Evolutionary conservation across 2,888 invertebrate genomes (phyloP).

Genomic region (Furcula furcula): DNA sequence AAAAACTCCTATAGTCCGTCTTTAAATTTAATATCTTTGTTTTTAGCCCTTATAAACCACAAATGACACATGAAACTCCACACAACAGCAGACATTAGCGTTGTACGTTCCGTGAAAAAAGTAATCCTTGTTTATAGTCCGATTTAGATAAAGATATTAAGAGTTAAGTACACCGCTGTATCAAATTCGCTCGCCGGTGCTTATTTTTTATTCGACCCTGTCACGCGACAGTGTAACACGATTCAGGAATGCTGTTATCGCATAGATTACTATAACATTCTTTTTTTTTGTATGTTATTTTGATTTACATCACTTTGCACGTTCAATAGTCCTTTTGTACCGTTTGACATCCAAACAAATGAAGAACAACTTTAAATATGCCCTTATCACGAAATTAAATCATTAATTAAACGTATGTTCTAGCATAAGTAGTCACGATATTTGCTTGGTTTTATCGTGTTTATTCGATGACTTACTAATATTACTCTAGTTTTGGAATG

Average conservation of each 20-base stretch:
- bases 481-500: too few relatives aligned
- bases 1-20: too few relatives aligned
- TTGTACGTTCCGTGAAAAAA: slow-evolving; percentile 33
- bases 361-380: background rate
- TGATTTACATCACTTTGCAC: slow-evolving; percentile 13
- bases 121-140: slow-evolving; percentile 57
- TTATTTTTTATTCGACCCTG: slow-evolving; percentile 60
- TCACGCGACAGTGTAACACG: slow-evolving; percentile 69
- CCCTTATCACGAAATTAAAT: background rate
- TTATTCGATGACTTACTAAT: too few relatives aligned
- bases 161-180: slow-evolving; percentile 64
- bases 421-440: background rate
- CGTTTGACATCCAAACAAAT: slow-evolving; percentile 1
- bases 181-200: slow-evolving; percentile 64
- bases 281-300: slow-evolving; percentile 20
- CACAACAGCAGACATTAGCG: too few relatives aligned
- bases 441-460: background rate
- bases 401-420: background rate
- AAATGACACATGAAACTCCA: too few relatives aligned
- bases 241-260: slow-evolving; percentile 63
- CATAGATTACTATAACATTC: slow-evolving; percentile 42
- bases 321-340: background rate
- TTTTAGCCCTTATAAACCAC: too few relatives aligned
- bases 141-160: slow-evolving; percentile 75
- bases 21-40: too few relatives aligned